These are phyloP conservation scores for Lepidurus couesii DNA, from an alignment of 1,140 invertebrate species.

Conservation along the genomic window DNA sequence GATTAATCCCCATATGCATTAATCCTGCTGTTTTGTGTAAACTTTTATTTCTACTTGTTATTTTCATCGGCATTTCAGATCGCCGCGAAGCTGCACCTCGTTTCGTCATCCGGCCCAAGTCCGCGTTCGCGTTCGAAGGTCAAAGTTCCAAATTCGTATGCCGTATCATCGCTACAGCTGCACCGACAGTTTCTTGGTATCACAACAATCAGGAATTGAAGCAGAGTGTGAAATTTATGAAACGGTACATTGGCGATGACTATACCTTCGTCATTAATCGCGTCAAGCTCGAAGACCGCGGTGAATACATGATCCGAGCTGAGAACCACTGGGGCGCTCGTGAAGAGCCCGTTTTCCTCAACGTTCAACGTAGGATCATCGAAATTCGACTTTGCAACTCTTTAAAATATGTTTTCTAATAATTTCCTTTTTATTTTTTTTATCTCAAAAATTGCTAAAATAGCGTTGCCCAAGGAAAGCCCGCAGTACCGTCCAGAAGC, in stretches of 20 bases:
- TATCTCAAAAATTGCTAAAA: not conserved
- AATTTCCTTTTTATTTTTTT: not conserved
- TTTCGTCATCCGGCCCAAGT: conserved; percentile 93
- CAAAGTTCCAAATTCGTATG: conserved; percentile 96
- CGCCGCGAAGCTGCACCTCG: conserved; percentile 92
- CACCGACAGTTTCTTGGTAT: conserved; percentile 92
- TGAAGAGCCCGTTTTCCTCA: conserved; percentile 94
- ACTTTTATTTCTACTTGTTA: conserved; percentile 28
- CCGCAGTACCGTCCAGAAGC: conserved; percentile 69
- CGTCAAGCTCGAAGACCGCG: conserved; percentile 87
- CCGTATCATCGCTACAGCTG: conserved; percentile 86
- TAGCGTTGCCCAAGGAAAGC: conserved; percentile 73
- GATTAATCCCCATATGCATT: no score
- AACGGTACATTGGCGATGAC: conserved; percentile 90
- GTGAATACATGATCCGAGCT: conserved; percentile 93
- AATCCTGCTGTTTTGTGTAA: not conserved
- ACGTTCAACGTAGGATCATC: conserved; percentile 79
- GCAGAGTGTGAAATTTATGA: conserved; percentile 99
- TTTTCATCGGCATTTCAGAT: conserved; percentile 54
- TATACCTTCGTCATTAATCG: conserved; percentile 97
- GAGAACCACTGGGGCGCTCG: conserved; percentile 96
- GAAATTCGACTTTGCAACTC: not conserved
- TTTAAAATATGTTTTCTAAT: not conserved
- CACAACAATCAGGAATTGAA: conserved; percentile 87
- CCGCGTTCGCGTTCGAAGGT: conserved; percentile 92